phyloP scores from a whole-genome alignment of 2,113 vertebrate species.

The Gnathonemus echidnorhynchus region DNA sequence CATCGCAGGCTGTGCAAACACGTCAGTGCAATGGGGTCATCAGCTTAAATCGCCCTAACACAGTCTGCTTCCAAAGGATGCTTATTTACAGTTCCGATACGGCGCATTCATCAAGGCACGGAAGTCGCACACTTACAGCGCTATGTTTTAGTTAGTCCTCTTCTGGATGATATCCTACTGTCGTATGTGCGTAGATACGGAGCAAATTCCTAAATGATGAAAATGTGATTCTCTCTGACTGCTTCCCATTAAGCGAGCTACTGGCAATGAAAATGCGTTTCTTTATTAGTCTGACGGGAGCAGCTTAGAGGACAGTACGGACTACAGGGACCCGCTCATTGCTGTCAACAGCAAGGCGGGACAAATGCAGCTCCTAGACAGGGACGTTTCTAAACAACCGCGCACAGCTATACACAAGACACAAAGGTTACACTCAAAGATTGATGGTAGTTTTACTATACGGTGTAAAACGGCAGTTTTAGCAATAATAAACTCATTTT shows the following conservation, averaged over 20 bases:
- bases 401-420: not conserved
- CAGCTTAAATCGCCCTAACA: not conserved
- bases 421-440: not conserved
- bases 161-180: not conserved
- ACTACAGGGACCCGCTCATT: not conserved
- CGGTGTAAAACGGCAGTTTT: not conserved
- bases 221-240: not conserved
- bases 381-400: not conserved
- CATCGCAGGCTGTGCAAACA: not conserved
- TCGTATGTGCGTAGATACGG: not conserved
- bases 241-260: not conserved
- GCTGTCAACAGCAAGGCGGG: not conserved
- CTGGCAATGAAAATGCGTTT: not conserved
- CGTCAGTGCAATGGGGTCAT: not conserved
- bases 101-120: not conserved
- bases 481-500: not conserved
- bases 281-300: not conserved
- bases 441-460: not conserved
- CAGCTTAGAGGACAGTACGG: not conserved
- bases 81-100: not conserved
- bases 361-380: not conserved
- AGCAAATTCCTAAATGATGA: not conserved
- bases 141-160: not conserved
- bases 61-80: not conserved
- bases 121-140: not conserved